Evolutionary conservation across 2,888 invertebrate genomes (phyloP).

Genomic region (Cosmia trapezina): DNA sequence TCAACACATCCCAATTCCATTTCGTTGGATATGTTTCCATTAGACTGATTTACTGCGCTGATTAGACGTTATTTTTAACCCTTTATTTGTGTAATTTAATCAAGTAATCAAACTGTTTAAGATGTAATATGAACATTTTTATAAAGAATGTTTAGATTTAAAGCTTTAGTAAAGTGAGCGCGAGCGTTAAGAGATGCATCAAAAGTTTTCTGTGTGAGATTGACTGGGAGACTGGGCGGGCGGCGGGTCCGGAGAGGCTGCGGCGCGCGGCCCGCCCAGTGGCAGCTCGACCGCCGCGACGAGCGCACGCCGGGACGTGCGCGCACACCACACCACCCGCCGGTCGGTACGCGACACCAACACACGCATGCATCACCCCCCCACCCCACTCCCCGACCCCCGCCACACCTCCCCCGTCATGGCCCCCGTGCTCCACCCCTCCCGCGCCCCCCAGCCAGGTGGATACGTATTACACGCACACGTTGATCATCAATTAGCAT

Average conservation of each 20-base stretch:
- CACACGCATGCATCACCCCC: conserved; percentile 79
- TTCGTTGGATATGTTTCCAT: conserved; percentile 60
- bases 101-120: conserved; percentile 8
- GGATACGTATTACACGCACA: conserved; percentile 80
- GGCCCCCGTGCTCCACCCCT: conserved; percentile 48
- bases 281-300: conserved; percentile 84
- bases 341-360: conserved; percentile 88
- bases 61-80: conserved; percentile 54
- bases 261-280: conserved; percentile 83
- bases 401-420: conserved; percentile 42
- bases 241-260: conserved; percentile 81
- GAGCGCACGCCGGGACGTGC: conserved; percentile 88
- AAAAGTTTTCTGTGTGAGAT: conserved; percentile 73
- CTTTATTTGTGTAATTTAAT: conserved; percentile 20
- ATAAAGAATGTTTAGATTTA: conserved; percentile 18
- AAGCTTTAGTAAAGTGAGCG: conserved; percentile 23
- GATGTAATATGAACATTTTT: not conserved
- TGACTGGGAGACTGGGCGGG: conserved; percentile 79
- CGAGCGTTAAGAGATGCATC: conserved; percentile 71
- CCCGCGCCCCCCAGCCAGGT: conserved; percentile 68
- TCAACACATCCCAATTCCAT: conserved; percentile 57
- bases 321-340: conserved; percentile 83
- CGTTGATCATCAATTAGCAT: conserved; percentile 67
- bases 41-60: conserved; percentile 47
- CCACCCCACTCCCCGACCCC: conserved; percentile 27